Conservation (phyloP, 2,888 invertebrate genomes). For the Agelastica alni region DNA sequence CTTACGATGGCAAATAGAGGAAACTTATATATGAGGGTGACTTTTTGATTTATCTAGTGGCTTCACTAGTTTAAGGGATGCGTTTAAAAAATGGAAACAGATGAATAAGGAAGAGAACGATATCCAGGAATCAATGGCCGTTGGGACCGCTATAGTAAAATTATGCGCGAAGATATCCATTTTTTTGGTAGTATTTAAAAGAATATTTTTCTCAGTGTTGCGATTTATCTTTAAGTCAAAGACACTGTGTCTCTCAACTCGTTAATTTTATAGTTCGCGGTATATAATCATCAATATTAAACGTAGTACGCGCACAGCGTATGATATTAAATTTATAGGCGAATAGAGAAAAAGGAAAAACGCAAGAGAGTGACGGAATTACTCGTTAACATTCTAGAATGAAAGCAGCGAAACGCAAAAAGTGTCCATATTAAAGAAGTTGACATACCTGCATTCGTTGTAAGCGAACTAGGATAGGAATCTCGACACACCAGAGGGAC, state of each 20-base stretch:
- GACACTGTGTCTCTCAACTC: background rate
- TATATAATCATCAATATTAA: slow-evolving; percentile 14
- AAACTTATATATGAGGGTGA: too few relatives aligned
- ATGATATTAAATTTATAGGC: slow-evolving; percentile 28
- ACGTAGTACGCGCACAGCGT: slow-evolving; percentile 18
- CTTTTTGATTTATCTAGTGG: too few relatives aligned
- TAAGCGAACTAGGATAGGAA: slow-evolving; percentile 73
- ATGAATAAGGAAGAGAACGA: too few relatives aligned
- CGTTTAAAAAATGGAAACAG: too few relatives aligned
- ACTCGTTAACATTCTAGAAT: slow-evolving; percentile 30
- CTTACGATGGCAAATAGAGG: too few relatives aligned
- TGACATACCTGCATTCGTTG: slow-evolving; percentile 79
- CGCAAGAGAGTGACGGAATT: slow-evolving; percentile 20
- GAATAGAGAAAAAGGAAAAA: slow-evolving; percentile 6
- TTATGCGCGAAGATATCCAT: too few relatives aligned
- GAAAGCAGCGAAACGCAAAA: slow-evolving; percentile 4
- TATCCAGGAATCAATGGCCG: too few relatives aligned
- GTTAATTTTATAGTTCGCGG: slow-evolving; percentile 1
- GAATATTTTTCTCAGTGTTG: background rate
- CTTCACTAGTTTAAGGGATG: too few relatives aligned
- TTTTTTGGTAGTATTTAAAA: too few relatives aligned
- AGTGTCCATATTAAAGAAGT: slow-evolving; percentile 19
- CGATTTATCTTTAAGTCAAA: background rate
- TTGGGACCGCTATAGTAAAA: too few relatives aligned
- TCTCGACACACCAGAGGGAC: slow-evolving; percentile 64